phyloP scores from a whole-genome alignment of 2,888 invertebrate species.

The Mythimna loreyi region DNA sequence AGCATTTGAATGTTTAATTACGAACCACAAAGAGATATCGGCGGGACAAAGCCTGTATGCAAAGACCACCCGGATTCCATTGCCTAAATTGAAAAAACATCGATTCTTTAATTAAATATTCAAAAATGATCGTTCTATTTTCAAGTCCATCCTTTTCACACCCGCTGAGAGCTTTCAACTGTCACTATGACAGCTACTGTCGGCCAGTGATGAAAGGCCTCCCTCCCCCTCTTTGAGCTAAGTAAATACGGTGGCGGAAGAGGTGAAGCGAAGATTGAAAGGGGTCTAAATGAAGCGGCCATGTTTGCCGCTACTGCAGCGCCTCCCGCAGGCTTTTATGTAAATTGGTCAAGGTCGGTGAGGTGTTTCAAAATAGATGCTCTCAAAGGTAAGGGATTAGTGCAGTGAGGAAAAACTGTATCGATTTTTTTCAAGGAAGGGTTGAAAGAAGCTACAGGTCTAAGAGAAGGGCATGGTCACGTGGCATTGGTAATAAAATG shows the following conservation, averaged over 20 bases:
- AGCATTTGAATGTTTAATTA: slow-evolving; percentile 52
- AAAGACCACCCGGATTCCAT: slow-evolving; percentile 40
- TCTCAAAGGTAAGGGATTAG: slow-evolving; percentile 50
- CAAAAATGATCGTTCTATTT: slow-evolving; percentile 62
- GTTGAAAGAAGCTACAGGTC: slow-evolving; percentile 29
- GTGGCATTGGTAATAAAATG: neutral
- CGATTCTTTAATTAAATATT: slow-evolving; percentile 58
- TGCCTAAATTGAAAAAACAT: slow-evolving; percentile 55
- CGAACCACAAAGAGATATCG: slow-evolving; percentile 15
- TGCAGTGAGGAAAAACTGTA: slow-evolving; percentile 20
- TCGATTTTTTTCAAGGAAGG: slow-evolving; percentile 2
- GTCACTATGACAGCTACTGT: slow-evolving; percentile 76
- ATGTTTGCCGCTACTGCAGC: slow-evolving; percentile 74
- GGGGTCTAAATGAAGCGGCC: slow-evolving; percentile 66
- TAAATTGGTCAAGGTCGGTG: slow-evolving; percentile 77
- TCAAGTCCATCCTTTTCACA: slow-evolving; percentile 67
- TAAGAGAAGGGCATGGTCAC: neutral
- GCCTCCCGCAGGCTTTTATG: slow-evolving; percentile 76
- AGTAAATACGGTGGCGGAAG: slow-evolving; percentile 37
- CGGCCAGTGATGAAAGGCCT: slow-evolving; percentile 62
- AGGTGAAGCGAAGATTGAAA: slow-evolving; percentile 43
- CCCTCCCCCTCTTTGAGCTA: slow-evolving; percentile 22
- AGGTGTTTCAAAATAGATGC: slow-evolving; percentile 65
- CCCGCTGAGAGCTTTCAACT: slow-evolving; percentile 74
- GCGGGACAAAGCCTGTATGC: slow-evolving; percentile 35